phyloP scores from a whole-genome alignment of 2,888 invertebrate genomes.

The Arge pagana region DNA sequence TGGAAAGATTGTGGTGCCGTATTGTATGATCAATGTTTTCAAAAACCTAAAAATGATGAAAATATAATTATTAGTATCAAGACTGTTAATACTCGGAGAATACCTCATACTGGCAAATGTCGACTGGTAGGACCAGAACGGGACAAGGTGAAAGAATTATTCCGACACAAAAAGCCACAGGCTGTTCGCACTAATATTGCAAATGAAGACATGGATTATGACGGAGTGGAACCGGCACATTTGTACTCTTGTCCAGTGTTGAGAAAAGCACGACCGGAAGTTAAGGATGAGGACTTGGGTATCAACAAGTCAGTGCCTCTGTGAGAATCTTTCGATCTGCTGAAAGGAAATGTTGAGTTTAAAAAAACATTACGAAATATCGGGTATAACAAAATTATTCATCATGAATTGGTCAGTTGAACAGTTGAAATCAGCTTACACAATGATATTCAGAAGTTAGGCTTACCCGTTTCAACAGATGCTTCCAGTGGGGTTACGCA shows the following conservation, averaged over 20 bases:
- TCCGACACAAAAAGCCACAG: slow-evolving; percentile 16
- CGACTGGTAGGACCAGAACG: slow-evolving; percentile 8
- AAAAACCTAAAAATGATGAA: slow-evolving; percentile 2
- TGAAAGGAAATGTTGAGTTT: neutral
- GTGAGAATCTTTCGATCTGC: neutral
- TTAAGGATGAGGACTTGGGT: slow-evolving; percentile 4
- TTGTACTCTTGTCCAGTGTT: neutral
- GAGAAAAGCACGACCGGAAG: slow-evolving; percentile 2
- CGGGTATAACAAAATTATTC: neutral
- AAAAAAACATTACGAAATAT: neutral
- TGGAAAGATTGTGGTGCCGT: slow-evolving; percentile 13
- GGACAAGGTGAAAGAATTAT: slow-evolving; percentile 17
- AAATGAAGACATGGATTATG: neutral
- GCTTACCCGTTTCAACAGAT: too few relatives aligned
- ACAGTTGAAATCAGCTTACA: too few relatives aligned
- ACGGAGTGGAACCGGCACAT: neutral
- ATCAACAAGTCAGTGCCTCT: neutral
- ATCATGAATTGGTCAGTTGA: neutral
- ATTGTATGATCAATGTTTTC: neutral
- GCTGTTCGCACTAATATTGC: too few relatives aligned
- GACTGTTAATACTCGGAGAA: slow-evolving; percentile 15
- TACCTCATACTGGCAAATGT: slow-evolving; percentile 12
- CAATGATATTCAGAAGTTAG: too few relatives aligned
- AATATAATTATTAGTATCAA: slow-evolving; percentile 2
- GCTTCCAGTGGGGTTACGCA: too few relatives aligned